phyloP scores from a whole-genome alignment of 2,113 vertebrate species.

The Thermophis baileyi region DNA sequence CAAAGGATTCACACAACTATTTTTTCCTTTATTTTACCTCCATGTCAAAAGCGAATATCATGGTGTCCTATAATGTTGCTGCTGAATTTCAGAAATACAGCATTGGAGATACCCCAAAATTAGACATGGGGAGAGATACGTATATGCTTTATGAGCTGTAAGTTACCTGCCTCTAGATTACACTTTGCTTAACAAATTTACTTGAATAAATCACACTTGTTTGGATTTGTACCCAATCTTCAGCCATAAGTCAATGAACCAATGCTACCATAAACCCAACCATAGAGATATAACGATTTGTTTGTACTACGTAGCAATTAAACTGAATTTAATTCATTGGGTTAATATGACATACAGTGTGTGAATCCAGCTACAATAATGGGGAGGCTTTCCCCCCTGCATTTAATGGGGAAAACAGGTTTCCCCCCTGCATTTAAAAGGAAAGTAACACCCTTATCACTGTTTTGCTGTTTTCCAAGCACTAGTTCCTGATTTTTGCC shows the following conservation, averaged over 20 bases:
- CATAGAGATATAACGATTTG: not conserved
- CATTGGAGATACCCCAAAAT: not conserved
- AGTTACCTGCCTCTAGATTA: not conserved
- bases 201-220: not conserved
- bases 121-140: not conserved
- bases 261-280: not conserved
- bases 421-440: not conserved
- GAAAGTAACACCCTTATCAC: not conserved
- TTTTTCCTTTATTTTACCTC: not conserved
- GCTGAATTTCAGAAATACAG: not conserved
- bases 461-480: not conserved
- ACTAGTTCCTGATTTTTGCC: not conserved
- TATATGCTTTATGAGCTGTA: not conserved
- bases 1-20: not conserved
- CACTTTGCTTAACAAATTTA: not conserved
- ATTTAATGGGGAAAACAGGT: not conserved
- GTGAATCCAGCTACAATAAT: not conserved
- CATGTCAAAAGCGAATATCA: not conserved
- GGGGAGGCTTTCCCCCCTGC: not conserved
- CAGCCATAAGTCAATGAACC: not conserved
- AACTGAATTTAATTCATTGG: not conserved
- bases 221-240: not conserved
- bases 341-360: not conserved
- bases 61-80: not conserved
- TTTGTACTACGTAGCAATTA: not conserved